These are phyloP conservation scores for Ginglymostoma cirratum DNA, from an alignment of 2,113 vertebrate species.

Conservation along the genomic window DNA sequence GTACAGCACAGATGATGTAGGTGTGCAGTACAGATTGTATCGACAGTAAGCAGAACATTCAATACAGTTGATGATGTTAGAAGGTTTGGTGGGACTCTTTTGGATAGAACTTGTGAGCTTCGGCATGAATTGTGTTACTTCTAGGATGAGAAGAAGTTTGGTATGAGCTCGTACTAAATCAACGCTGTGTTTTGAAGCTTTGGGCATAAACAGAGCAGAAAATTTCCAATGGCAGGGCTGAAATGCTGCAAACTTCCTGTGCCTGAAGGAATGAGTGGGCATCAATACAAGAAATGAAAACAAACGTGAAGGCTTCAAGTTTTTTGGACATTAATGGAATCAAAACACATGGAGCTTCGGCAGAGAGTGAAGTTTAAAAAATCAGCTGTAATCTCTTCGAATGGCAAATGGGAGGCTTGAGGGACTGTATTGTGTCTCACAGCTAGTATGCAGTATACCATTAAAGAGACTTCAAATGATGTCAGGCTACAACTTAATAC, in stretches of 20 bases:
- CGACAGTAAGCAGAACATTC: not conserved
- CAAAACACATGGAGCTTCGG: not conserved
- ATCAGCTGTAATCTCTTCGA: not conserved
- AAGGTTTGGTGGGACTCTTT: not conserved
- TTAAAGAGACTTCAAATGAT: too few relatives aligned
- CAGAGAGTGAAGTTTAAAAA: not conserved
- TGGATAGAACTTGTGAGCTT: not conserved
- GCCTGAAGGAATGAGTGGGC: not conserved
- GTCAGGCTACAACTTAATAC: too few relatives aligned
- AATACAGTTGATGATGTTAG: not conserved
- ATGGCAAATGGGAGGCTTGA: not conserved
- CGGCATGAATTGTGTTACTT: not conserved
- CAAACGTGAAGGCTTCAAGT: not conserved
- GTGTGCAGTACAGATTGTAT: not conserved
- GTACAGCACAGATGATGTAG: not conserved
- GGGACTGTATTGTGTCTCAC: not conserved
- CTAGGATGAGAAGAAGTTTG: not conserved
- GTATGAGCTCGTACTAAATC: not conserved
- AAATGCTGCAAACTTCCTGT: not conserved
- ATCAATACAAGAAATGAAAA: not conserved
- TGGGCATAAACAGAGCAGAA: not conserved
- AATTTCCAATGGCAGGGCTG: not conserved
- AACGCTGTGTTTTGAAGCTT: not conserved
- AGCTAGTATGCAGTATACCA: too few relatives aligned
- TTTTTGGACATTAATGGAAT: not conserved